Conservation (phyloP, 2,113 vertebrate species). For the Hydrolagus affinis region DNA sequence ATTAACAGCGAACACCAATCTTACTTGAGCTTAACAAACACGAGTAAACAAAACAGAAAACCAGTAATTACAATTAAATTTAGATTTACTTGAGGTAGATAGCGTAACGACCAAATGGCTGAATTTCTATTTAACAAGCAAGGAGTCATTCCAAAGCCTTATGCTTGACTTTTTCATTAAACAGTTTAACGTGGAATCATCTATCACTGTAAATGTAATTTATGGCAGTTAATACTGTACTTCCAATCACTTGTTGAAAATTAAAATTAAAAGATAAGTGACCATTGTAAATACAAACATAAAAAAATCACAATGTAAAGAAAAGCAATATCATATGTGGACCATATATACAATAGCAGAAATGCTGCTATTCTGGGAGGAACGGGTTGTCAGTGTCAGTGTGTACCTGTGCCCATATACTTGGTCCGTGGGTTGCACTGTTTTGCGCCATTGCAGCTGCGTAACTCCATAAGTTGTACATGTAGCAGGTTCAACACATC, state of each 20-base stretch:
- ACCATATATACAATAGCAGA: no score
- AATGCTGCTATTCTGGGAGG: no score
- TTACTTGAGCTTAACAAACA: background rate
- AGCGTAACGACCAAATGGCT: background rate
- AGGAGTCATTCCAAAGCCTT: background rate
- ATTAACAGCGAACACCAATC: background rate
- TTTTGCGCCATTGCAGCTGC: slow-evolving; percentile 82
- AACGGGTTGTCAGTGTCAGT: background rate
- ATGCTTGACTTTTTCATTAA: background rate
- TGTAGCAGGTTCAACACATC: slow-evolving; percentile 79
- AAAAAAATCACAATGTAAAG: background rate
- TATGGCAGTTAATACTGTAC: no score
- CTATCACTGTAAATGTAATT: no score
- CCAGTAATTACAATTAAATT: background rate
- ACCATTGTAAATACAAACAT: background rate
- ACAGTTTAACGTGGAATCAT: no score
- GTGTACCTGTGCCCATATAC: slow-evolving; percentile 75
- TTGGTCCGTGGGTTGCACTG: slow-evolving; percentile 76
- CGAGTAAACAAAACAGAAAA: background rate
- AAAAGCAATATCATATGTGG: background rate
- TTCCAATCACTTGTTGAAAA: background rate
- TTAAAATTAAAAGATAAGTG: background rate
- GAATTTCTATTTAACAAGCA: background rate
- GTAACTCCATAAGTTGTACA: slow-evolving; percentile 79
- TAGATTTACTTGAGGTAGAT: background rate